Evolutionary conservation across 2,888 invertebrate species (phyloP), one percentile per base, ranked within the genome.

Genomic region (Venustoraphidia nigricollis): DNA sequence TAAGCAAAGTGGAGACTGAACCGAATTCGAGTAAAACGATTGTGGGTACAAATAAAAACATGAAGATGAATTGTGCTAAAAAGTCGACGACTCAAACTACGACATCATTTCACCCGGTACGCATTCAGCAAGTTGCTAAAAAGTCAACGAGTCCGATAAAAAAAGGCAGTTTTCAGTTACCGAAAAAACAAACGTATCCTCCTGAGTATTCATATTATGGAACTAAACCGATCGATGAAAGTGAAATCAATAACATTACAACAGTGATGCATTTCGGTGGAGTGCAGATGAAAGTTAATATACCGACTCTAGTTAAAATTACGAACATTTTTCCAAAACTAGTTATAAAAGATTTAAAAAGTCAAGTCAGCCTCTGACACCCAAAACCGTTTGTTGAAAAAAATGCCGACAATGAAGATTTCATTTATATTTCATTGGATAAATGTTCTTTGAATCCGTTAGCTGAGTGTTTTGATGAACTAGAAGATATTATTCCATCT

Each of bases 251-350:
- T 0, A 63, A 68, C 8, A 65, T 77, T 1, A 72, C 65, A 2
- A 71, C 75, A 0, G 64, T 68, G 1, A 71, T 78, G 64, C 68
- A 74, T 0, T 66, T 77, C 45, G 70, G 68, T 36, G 73, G 73
- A n/a, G 67, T 66, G 10, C 61, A 65, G 50, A 66, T 75, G 58
- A 64, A 64, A 48, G 66, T 71, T 51, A 69, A 70, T 9, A 66
- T 75, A 43, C 63, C 67, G 10, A 71, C 73, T 48, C 61, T 79
- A 38, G 67, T 68, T 36, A 69, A 70, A 48, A 60, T 75, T 8
- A 62, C 76, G 10, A 67, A 75, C 45, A 68, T 78, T 41, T 63
- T 73, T 49, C 72, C 76, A 1, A 57, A 54, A 49, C 69, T 79
- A 10, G 42, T 64, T 14, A 57, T 77, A 36, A 56, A 62, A 43